phyloP scores from a whole-genome alignment of 2,113 vertebrate species.

The Caracal caracal region DNA sequence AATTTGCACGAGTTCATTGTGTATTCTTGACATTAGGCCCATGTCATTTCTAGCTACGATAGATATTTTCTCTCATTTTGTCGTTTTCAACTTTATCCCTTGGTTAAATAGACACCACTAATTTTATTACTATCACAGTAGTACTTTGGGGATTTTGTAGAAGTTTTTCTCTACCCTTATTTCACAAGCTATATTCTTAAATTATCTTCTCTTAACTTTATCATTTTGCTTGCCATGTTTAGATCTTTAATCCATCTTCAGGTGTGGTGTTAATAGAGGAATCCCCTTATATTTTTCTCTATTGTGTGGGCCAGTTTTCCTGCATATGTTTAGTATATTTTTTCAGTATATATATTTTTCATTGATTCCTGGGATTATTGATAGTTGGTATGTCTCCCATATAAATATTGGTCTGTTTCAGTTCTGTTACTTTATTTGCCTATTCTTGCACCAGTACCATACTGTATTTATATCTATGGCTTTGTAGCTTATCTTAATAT shows the following conservation, averaged over 20 bases:
- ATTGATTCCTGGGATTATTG: neutral
- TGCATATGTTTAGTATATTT: neutral
- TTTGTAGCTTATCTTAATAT: constrained; percentile 6
- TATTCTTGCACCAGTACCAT: neutral
- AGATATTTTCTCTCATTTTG: constrained; percentile 10
- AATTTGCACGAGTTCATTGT: neutral
- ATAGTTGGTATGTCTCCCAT: neutral
- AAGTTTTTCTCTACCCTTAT: neutral
- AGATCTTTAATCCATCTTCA: constrained; percentile 6
- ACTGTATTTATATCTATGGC: neutral
- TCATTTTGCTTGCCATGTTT: constrained; percentile 39
- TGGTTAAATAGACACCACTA: constrained; percentile 32
- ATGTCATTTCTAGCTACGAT: neutral
- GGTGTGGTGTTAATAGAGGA: neutral
- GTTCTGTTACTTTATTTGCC: neutral
- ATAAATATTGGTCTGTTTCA: constrained; percentile 3
- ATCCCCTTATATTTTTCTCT: constrained; percentile 31
- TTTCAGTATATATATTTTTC: neutral
- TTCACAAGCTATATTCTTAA: neutral
- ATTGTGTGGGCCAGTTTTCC: neutral
- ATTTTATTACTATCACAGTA: constrained; percentile 36
- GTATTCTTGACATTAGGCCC: neutral
- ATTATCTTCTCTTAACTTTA: neutral
- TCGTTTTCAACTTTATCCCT: neutral
- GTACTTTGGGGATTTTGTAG: neutral